Evolutionary conservation across 1,140 invertebrate genomes (phyloP).

Genomic region (Mya arenaria): DNA sequence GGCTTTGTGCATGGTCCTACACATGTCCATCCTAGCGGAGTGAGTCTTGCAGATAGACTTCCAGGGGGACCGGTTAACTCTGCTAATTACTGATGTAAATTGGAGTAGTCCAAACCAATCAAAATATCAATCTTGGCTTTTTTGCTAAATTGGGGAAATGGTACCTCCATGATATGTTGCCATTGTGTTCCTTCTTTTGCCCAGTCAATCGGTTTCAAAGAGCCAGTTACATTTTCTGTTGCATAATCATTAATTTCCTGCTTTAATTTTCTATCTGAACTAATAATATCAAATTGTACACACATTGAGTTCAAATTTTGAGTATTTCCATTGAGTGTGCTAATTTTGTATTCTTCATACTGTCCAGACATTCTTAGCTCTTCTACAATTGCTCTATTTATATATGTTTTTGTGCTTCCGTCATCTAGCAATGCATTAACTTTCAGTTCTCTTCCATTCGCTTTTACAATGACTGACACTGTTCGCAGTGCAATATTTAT

Average conservation of each 20-base stretch:
- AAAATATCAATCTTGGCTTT: slow-evolving; percentile 10
- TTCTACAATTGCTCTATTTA: background rate
- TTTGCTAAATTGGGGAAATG: background rate
- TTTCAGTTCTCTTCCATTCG: background rate
- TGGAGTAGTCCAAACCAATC: slow-evolving; percentile 18
- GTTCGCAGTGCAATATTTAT: slow-evolving; percentile 28
- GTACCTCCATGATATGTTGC: slow-evolving; percentile 8
- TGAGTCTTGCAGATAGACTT: background rate
- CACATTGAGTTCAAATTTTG: too few species aligned
- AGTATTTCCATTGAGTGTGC: slow-evolving; percentile 2
- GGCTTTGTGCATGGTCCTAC: background rate
- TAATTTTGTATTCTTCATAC: background rate
- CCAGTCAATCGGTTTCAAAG: slow-evolving; percentile 22
- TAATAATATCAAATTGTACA: background rate
- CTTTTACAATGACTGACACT: background rate
- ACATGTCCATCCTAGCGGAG: slow-evolving; percentile 31
- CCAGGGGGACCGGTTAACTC: slow-evolving; percentile 1
- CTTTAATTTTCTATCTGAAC: background rate
- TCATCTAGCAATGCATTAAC: slow-evolving; percentile 39
- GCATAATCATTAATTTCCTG: background rate
- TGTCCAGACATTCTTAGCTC: background rate
- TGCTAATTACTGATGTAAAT: background rate
- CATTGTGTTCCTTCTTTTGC: background rate
- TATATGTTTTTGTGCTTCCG: slow-evolving; percentile 20
- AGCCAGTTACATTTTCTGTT: slow-evolving; percentile 19